phyloP scores from a whole-genome alignment of 1,140 invertebrate genomes.

The Drosophila micromelanica region DNA sequence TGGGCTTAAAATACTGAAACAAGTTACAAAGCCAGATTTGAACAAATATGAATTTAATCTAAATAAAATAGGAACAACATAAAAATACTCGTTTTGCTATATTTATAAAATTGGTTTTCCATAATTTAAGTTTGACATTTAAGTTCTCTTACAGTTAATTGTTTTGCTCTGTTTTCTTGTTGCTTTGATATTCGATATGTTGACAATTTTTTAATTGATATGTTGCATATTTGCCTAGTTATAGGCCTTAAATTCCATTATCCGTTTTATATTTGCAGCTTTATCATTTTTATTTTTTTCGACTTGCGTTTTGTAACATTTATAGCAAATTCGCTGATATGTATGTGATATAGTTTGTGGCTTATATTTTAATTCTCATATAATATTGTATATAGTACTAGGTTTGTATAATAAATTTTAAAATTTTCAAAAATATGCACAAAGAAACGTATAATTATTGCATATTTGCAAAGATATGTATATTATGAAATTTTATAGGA shows the following conservation, averaged over 20 bases:
- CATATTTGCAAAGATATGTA: conserved; percentile 36
- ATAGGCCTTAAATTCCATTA: conserved; percentile 1
- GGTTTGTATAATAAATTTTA: conserved; percentile 50
- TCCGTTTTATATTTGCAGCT: neutral
- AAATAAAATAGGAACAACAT: neutral
- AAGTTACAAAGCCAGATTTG: conserved; percentile 52
- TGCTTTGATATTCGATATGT: conserved; percentile 73
- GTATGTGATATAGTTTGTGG: conserved; percentile 72
- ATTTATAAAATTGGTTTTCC: conserved; percentile 13
- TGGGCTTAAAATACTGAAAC: conserved; percentile 75
- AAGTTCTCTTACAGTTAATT: conserved; percentile 26
- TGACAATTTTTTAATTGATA: conserved; percentile 66
- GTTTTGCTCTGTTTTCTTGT: conserved; percentile 1
- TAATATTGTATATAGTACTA: conserved; percentile 42
- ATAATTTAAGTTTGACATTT: conserved; percentile 22
- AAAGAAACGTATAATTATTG: conserved; percentile 46
- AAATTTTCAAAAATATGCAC: conserved; percentile 68
- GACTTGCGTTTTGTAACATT: conserved; percentile 31
- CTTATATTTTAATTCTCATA: conserved; percentile 52
- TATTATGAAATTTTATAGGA: conserved; percentile 26
- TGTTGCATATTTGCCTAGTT: conserved; percentile 66
- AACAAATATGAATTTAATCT: neutral
- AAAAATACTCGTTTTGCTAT: neutral
- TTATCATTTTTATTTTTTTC: neutral
- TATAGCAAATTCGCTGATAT: conserved; percentile 65